phyloP scores from a whole-genome alignment of 2,888 invertebrate species.

The Nomada fucata region DNA sequence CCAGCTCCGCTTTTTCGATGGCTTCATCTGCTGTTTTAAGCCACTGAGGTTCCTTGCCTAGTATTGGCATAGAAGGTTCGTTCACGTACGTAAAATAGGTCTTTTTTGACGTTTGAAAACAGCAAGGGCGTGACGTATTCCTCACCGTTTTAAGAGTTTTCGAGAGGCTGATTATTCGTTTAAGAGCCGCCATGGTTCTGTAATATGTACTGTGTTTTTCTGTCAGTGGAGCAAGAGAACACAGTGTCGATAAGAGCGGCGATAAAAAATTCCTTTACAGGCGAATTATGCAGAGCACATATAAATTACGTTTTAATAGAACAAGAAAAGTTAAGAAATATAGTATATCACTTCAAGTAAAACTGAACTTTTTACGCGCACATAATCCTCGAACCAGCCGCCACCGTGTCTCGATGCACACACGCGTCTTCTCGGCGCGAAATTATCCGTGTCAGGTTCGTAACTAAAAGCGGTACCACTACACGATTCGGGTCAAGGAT shows the following conservation, averaged over 20 bases:
- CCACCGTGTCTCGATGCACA: slow-evolving; percentile 54
- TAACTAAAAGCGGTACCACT: slow-evolving; percentile 16
- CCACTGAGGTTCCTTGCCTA: slow-evolving; percentile 90
- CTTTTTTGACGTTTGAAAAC: slow-evolving; percentile 48
- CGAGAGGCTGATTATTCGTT: slow-evolving; percentile 75
- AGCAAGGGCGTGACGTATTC: slow-evolving; percentile 64
- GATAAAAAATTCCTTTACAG: slow-evolving; percentile 5
- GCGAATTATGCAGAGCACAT: background rate
- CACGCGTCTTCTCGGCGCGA: slow-evolving; percentile 46
- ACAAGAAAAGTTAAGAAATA: background rate
- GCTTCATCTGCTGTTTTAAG: slow-evolving; percentile 90
- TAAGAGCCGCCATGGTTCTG: slow-evolving; percentile 77
- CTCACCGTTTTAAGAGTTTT: slow-evolving; percentile 72
- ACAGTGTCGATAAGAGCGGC: slow-evolving; percentile 43
- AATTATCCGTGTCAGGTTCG: slow-evolving; percentile 26
- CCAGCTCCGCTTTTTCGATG: slow-evolving; percentile 88
- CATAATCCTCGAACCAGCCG: slow-evolving; percentile 46
- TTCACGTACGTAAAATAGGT: slow-evolving; percentile 89
- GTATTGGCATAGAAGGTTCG: slow-evolving; percentile 92
- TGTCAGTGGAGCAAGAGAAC: slow-evolving; percentile 31
- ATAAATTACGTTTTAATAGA: background rate
- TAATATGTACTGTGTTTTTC: slow-evolving; percentile 23
- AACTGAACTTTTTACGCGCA: background rate
- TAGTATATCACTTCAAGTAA: background rate
- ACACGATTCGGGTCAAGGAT: background rate